Percentiles rank a stretch among this genome's conserved stretches.
phyloP scores from a whole-genome alignment of 2,797 vertebrate genomes.

The Halcyon chelicuti region DNA sequence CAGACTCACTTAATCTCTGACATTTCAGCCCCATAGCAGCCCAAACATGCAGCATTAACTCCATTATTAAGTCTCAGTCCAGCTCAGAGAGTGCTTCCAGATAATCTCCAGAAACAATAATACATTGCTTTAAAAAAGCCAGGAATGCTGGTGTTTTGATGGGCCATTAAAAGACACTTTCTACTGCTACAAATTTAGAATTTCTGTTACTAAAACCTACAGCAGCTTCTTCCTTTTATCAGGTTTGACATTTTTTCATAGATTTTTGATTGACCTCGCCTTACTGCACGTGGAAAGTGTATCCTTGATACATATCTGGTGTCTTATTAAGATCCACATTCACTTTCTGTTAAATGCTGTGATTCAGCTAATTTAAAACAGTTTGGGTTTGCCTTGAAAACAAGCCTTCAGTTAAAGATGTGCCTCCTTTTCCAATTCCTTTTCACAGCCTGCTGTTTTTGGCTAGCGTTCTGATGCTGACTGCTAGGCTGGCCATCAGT shows the following conservation, averaged over 20 bases:
- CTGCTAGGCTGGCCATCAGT: neutral
- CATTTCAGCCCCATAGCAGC: neutral
- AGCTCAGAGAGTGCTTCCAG: neutral
- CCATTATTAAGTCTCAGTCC: neutral
- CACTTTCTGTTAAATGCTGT: neutral
- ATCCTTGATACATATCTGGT: neutral
- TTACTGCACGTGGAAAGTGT: neutral
- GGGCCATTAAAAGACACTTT: neutral
- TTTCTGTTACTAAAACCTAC: neutral
- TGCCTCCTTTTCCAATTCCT: neutral
- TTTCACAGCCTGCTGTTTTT: neutral
- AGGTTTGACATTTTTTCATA: neutral
- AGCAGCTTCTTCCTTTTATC: neutral
- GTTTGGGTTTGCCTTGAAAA: neutral
- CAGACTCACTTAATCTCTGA: neutral
- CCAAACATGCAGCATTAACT: neutral
- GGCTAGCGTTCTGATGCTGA: neutral
- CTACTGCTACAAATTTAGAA: neutral
- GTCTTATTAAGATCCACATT: neutral
- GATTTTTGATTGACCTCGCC: neutral
- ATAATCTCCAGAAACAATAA: constrained; percentile 9
- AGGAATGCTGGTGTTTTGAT: neutral
- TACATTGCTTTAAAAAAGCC: neutral
- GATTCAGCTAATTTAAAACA: neutral
- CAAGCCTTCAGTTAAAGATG: neutral